phyloP scores from a whole-genome alignment of 1,140 invertebrate genomes.

The Paraescarpia echinospica region DNA sequence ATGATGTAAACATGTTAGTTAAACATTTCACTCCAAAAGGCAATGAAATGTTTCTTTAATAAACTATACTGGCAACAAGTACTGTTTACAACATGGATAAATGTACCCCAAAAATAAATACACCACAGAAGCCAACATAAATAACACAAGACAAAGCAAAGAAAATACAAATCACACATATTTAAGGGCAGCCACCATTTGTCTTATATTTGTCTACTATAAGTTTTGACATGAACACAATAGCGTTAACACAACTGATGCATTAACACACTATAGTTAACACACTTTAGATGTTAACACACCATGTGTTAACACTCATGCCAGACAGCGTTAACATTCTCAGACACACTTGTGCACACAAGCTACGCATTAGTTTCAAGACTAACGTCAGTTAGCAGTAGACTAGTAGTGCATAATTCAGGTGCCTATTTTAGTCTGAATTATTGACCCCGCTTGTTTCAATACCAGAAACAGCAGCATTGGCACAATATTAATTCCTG shows the following conservation, averaged over 20 bases:
- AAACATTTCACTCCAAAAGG: too few species aligned
- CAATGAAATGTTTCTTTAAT: too few species aligned
- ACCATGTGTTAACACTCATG: not conserved
- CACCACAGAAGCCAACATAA: not conserved
- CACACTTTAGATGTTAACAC: not conserved
- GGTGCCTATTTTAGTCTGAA: not conserved
- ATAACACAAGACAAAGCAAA: constrained; percentile 11
- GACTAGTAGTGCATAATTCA: not conserved
- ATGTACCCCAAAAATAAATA: not conserved
- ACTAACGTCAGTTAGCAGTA: not conserved
- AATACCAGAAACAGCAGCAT: not conserved
- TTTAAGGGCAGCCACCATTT: not conserved
- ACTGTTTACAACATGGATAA: not conserved
- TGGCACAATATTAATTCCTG: not conserved
- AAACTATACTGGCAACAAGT: not conserved
- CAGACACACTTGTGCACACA: not conserved
- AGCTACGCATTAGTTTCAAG: not conserved
- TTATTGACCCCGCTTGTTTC: not conserved
- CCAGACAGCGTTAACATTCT: not conserved
- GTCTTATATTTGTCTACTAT: not conserved
- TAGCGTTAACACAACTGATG: too few species aligned
- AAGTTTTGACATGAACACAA: too few species aligned
- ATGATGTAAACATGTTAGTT: too few species aligned
- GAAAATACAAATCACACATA: not conserved
- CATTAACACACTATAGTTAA: not conserved